Evolutionary conservation across 2,113 vertebrate species (phyloP).

Genomic region (Dicaeum eximium): DNA sequence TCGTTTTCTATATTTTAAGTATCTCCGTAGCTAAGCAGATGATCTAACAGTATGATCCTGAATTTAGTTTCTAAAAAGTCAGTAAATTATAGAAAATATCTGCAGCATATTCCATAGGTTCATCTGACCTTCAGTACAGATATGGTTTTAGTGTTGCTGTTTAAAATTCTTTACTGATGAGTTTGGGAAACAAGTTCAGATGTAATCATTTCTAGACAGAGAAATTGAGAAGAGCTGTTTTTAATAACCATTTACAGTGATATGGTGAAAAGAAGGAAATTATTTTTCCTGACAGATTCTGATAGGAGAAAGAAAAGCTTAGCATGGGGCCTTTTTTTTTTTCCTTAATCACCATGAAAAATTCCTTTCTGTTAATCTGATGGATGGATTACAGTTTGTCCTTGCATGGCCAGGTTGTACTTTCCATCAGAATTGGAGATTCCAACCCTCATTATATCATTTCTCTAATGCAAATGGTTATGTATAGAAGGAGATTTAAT

Average conservation of each 20-base stretch:
- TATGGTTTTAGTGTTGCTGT: not conserved
- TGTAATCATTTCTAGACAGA: conserved; percentile 13
- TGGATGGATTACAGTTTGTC: conserved; percentile 56
- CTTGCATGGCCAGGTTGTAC: conserved; percentile 35
- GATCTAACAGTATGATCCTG: conserved; percentile 4
- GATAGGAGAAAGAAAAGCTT: conserved; percentile 23
- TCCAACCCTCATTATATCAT: conserved; percentile 51
- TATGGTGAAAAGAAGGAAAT: conserved; percentile 8
- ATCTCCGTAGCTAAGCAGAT: conserved; percentile 24
- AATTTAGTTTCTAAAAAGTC: conserved; percentile 6
- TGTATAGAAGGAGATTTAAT: conserved; percentile 56
- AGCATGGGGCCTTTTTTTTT: not conserved
- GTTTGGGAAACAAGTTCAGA: conserved; percentile 9
- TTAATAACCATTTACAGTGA: conserved; percentile 30
- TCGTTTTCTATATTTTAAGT: conserved; percentile 1
- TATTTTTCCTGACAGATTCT: conserved; percentile 45
- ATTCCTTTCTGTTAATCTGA: conserved; percentile 53
- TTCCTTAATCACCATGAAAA: conserved; percentile 29
- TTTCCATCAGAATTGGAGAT: conserved; percentile 49
- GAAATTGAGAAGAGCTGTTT: conserved; percentile 23
- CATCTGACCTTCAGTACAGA: not conserved
- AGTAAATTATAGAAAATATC: conserved; percentile 1
- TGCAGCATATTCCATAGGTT: not conserved
- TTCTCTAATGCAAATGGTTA: conserved; percentile 62
- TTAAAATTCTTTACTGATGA: conserved; percentile 29